Conservation (phyloP, 2,797 vertebrate species). For the Ataeniobius toweri region DNA sequence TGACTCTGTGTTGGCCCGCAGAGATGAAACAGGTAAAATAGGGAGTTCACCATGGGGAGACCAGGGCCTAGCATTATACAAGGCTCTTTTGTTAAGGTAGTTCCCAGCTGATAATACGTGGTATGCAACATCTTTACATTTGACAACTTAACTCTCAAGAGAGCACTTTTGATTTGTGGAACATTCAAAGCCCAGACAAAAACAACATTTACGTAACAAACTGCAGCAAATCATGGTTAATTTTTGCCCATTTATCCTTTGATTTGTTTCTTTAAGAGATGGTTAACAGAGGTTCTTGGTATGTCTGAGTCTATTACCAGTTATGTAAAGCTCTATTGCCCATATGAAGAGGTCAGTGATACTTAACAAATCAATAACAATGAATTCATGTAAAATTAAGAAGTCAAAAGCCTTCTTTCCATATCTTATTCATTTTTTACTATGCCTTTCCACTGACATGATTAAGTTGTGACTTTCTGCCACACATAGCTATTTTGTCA, state of each 20-base stretch:
- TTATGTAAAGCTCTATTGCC: conserved; percentile 21
- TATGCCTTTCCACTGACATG: not conserved
- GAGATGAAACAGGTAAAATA: conserved; percentile 33
- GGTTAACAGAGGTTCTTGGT: not conserved
- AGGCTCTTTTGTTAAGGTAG: conserved; percentile 2
- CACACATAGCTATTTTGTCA: no score
- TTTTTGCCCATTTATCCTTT: not conserved
- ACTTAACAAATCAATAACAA: conserved; percentile 9
- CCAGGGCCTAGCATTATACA: conserved; percentile 29
- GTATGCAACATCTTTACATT: not conserved
- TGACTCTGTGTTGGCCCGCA: conserved; percentile 21
- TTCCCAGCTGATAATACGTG: not conserved
- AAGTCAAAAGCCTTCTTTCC: not conserved
- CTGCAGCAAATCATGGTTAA: not conserved
- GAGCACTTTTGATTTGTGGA: not conserved
- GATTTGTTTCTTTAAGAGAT: not conserved
- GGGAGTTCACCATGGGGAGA: conserved; percentile 11
- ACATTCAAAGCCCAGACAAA: not conserved
- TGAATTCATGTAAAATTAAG: not conserved
- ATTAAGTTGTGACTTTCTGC: not conserved
- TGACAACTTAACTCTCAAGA: not conserved
- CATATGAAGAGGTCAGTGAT: conserved; percentile 9
- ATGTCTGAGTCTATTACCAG: conserved; percentile 5
- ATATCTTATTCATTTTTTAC: not conserved
- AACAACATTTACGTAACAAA: not conserved